Conservation (phyloP, 2,113 vertebrate species). For the Serinus canaria region DNA sequence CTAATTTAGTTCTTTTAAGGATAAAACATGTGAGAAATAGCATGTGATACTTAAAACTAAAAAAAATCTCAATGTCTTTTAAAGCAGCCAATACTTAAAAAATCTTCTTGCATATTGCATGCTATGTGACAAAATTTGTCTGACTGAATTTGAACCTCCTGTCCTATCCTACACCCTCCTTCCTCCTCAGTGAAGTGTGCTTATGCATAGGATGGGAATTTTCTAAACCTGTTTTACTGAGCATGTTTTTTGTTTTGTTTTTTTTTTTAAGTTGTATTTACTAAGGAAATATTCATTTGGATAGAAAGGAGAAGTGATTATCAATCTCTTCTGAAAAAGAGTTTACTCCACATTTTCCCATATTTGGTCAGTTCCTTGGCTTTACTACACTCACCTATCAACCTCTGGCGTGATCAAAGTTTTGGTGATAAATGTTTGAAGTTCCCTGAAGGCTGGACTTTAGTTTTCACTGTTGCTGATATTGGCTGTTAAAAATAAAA, state of each 20-base stretch:
- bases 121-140: neutral
- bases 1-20: neutral
- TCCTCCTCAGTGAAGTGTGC: neutral
- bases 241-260: neutral
- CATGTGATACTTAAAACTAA: neutral
- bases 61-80: neutral
- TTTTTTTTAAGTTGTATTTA: neutral
- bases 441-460: neutral
- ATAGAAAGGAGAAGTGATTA: neutral
- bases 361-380: neutral
- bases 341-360: neutral
- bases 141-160: neutral
- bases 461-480: neutral
- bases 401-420: neutral
- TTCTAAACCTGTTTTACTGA: neutral
- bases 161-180: neutral
- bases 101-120: neutral
- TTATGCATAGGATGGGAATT: neutral
- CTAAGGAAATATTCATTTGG: neutral
- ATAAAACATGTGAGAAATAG: neutral
- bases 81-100: neutral
- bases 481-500: neutral
- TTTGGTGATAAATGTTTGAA: neutral
- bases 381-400: neutral
- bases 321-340: neutral